phyloP scores from a whole-genome alignment of 2,113 vertebrate genomes.

The mouse (Mus musculus) region GRCm39 chr6:37234501-37235000 shows the following conservation, averaged over 20 bases:
- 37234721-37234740: neutral
- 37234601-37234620: neutral
- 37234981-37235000: neutral
- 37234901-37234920: neutral
- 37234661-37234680: neutral
- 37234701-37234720: neutral
- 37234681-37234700: neutral
- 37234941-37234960: neutral
- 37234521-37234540: neutral
- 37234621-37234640: neutral
- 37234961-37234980: neutral
- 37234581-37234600: accelerated
- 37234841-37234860: neutral
- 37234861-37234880: neutral
- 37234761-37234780: neutral
- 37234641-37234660: neutral
- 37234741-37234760: neutral
- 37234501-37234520: neutral
- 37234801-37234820: neutral
- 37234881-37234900: neutral
- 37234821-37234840: neutral
- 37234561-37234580: neutral
- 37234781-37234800: neutral
- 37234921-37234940: neutral
- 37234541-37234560: neutral